Evolutionary conservation across 2,797 vertebrate species (phyloP).

Genomic region (Sciaenops ocellatus): DNA sequence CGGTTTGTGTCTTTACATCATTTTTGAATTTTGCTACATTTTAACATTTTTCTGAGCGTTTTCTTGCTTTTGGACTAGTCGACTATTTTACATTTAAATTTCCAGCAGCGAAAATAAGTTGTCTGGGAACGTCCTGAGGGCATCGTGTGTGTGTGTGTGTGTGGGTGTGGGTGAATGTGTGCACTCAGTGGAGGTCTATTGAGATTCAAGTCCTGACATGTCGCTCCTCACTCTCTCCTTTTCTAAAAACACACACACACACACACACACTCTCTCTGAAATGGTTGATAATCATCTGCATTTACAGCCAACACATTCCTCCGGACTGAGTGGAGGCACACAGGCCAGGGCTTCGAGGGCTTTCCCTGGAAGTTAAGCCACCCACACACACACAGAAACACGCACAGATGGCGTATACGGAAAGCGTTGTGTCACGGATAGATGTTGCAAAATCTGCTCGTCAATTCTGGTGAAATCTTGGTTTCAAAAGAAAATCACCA

Average conservation of each 20-base stretch:
- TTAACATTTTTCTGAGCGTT: too few species aligned
- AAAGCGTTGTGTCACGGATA: not conserved
- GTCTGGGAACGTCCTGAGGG: too few species aligned
- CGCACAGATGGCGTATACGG: slow-evolving; percentile 9
- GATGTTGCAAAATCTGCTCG: not conserved
- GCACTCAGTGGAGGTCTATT: slow-evolving; percentile 29
- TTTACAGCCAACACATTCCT: slow-evolving; percentile 66
- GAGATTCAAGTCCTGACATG: slow-evolving; percentile 61
- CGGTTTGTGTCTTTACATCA: too few species aligned
- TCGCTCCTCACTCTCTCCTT: slow-evolving; percentile 20
- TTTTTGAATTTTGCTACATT: too few species aligned
- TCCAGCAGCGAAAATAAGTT: too few species aligned
- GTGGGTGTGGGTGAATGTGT: not conserved
- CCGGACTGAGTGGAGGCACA: slow-evolving; percentile 21
- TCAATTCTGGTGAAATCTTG: not conserved
- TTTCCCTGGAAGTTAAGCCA: slow-evolving; percentile 18
- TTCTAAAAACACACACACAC: slow-evolving; percentile 24
- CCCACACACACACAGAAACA: not conserved
- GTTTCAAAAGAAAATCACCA: not conserved
- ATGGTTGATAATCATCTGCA: slow-evolving; percentile 64
- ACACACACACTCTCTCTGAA: slow-evolving; percentile 16
- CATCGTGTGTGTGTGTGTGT: slow-evolving; percentile 1
- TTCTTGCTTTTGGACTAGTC: too few species aligned
- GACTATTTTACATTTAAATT: too few species aligned
- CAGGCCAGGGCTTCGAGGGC: not conserved